phyloP scores from a whole-genome alignment of 2,888 invertebrate genomes.

The Pachymerium ferrugineum region DNA sequence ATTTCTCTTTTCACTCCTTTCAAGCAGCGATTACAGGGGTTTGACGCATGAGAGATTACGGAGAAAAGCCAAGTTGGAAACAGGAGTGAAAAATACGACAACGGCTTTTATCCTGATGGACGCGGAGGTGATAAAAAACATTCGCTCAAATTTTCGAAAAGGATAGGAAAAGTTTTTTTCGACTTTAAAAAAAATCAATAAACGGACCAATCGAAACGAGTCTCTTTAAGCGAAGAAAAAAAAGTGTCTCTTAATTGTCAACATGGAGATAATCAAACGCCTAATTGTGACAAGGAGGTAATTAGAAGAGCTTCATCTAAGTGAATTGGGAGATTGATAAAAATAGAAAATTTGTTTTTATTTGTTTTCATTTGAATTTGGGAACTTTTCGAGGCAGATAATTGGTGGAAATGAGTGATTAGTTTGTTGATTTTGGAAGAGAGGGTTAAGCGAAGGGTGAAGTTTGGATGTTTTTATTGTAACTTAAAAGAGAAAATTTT shows the following conservation, averaged over 20 bases:
- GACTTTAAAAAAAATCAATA: neutral
- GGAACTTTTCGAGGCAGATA: no score
- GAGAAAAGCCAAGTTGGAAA: neutral
- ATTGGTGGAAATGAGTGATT: no score
- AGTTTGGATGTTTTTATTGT: no score
- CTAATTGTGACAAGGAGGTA: neutral
- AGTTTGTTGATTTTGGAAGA: no score
- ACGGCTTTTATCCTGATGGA: constrained; percentile 10
- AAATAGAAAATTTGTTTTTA: neutral
- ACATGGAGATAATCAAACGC: neutral
- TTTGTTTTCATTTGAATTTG: neutral
- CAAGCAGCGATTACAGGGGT: neutral
- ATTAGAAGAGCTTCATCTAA: neutral
- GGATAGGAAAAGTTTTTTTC: neutral
- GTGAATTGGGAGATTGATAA: neutral
- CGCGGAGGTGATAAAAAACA: constrained; percentile 10
- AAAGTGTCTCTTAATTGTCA: neutral
- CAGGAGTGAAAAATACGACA: constrained; percentile 4
- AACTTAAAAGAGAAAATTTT: no score
- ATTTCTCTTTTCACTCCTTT: no score
- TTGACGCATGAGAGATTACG: neutral
- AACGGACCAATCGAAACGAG: neutral
- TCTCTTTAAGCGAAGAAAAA: neutral
- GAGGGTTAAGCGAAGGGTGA: no score
- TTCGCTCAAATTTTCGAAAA: constrained; percentile 14